Evolutionary conservation across 2,888 invertebrate species (phyloP), one percentile per base, ranked within the genome.

Genomic region (Philonicus albiceps): DNA sequence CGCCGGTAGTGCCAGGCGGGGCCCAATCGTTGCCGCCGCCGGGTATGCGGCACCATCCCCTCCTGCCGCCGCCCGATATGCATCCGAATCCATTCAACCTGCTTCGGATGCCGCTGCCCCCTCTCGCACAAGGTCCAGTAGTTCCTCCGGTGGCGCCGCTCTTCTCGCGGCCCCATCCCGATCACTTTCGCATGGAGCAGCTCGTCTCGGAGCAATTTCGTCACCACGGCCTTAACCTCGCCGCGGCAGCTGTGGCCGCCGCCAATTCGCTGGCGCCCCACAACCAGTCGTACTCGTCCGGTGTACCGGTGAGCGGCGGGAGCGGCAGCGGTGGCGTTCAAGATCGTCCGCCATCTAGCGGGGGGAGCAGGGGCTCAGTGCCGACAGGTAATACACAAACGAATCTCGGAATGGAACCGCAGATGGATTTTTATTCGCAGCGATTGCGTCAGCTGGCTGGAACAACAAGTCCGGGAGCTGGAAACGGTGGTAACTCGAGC

Each of bases 371-470:
- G 75, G 90, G 90, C 64, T 64, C 64, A 19, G 81, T 87, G 37
- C 85, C 84, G 53, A 49, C 86, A 72, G 85, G 49, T 72, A 86
- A 81, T 83, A 87, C 81, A 76, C 87, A 87, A 88, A 86, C 81
- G 27, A 88, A 85, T 84, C 94, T 95, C 89, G 95, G 95, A 92
- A 93, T 96, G 90, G 97, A 96, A 94, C 96, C 97, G 92, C 97
- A 97, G 94, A 96, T 98, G 95, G 98, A 98, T 96, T 98, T 98
- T 96, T 99, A 98, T 96, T 98, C 98, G 94, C 98, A 98, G 96
- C 96, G 98, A 95, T 96, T 98, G 95, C 97, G 98, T 95, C 98
- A 98, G 95, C 96, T 98, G 94, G 98, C 98, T 94, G 92, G 93
- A 90, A 97, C 97, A 93, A 97, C 97, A 94, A 96, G 97, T 95